Percentiles rank a stretch among this genome's conserved stretches.
phyloP scores from a whole-genome alignment of 35 echinoderm and acorn worm genomes.

The Anneissia japonica region DNA sequence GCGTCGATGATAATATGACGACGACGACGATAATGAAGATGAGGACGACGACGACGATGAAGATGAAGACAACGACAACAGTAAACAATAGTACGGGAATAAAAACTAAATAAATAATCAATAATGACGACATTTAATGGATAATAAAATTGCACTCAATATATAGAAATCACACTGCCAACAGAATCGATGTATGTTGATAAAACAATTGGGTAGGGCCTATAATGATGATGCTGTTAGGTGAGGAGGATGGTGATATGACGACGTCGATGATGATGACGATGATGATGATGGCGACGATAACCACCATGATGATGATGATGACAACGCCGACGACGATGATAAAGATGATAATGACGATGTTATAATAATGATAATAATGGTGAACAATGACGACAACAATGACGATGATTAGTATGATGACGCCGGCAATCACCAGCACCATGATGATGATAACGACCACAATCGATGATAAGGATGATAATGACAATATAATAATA shows the following conservation, averaged over 20 bases:
- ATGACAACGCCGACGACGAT: too few species aligned
- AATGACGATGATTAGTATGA: too few species aligned
- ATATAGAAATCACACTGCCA: neutral
- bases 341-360: too few species aligned
- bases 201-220: neutral
- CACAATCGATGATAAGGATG: too few species aligned
- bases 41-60: neutral
- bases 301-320: too few species aligned
- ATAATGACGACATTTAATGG: neutral
- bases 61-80: neutral
- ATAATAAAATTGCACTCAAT: neutral
- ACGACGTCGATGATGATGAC: neutral
- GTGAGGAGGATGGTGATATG: neutral
- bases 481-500: too few species aligned
- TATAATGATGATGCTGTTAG: neutral
- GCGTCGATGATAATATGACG: neutral
- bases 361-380: too few species aligned
- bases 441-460: too few species aligned
- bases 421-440: too few species aligned
- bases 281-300: too few species aligned
- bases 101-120: neutral
- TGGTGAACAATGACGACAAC: too few species aligned
- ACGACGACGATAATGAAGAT: neutral
- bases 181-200: neutral
- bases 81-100: neutral